Percentiles rank a stretch among this genome's conserved stretches.
Evolutionary conservation across 2,888 invertebrate genomes (phyloP).

Genomic region (Caenorhabditis sulstoni): DNA sequence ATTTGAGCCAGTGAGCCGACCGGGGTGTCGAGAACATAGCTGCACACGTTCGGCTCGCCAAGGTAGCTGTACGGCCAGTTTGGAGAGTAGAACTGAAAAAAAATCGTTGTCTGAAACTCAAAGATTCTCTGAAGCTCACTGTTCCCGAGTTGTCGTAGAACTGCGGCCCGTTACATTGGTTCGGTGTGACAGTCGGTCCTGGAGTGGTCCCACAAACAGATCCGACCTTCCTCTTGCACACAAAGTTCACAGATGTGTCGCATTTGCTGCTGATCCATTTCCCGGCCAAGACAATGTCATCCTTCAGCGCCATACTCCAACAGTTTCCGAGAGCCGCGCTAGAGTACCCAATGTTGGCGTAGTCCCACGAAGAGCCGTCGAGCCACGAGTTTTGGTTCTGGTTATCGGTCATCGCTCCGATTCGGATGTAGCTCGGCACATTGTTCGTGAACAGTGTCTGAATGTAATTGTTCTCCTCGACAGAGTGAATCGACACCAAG

Average conservation of each 20-base stretch:
- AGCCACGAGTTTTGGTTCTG: slow-evolving; percentile 29
- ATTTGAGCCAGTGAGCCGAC: slow-evolving; percentile 36
- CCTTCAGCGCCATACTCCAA: slow-evolving; percentile 44
- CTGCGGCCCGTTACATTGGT: slow-evolving; percentile 45
- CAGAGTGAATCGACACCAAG: slow-evolving; percentile 56
- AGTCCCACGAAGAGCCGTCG: slow-evolving; percentile 45
- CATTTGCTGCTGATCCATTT: slow-evolving; percentile 59
- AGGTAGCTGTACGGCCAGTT: slow-evolving; percentile 52
- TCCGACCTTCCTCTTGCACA: slow-evolving; percentile 45
- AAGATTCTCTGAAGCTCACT: no score
- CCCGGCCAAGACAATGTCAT: slow-evolving; percentile 43
- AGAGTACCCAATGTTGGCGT: slow-evolving; percentile 45
- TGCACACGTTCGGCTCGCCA: slow-evolving; percentile 40
- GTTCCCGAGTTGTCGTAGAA: slow-evolving; percentile 53
- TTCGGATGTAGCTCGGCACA: slow-evolving; percentile 47
- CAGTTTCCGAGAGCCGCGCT: slow-evolving; percentile 39
- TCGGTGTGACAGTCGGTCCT: slow-evolving; percentile 35
- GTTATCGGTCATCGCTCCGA: slow-evolving; percentile 25
- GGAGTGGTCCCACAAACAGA: slow-evolving; percentile 36
- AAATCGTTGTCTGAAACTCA: no score
- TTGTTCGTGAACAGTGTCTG: slow-evolving; percentile 33
- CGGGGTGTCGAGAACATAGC: slow-evolving; percentile 51
- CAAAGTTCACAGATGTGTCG: slow-evolving; percentile 47
- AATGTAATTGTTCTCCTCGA: slow-evolving; percentile 43
- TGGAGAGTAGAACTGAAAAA: slow-evolving; percentile 56